Conservation (phyloP, 2,113 vertebrate genomes). For the Myotis brandtii region DNA sequence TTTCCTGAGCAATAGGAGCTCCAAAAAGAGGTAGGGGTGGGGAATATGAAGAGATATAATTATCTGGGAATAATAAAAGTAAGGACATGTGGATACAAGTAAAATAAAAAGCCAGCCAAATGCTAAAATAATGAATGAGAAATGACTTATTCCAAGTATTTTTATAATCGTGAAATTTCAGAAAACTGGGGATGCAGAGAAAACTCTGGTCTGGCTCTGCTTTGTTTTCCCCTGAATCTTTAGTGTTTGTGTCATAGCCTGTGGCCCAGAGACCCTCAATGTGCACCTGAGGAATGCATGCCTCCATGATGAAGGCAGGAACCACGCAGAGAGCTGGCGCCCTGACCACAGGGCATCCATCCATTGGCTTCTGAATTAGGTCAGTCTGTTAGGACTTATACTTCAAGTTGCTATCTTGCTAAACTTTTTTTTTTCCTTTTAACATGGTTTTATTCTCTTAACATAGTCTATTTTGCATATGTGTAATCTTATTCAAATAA, state of each 20-base stretch:
- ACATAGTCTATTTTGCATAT: not conserved
- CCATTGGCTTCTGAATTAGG: not conserved
- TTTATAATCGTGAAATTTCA: not conserved
- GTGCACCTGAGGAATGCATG: not conserved
- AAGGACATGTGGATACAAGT: not conserved
- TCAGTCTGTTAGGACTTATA: not conserved
- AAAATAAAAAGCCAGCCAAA: not conserved
- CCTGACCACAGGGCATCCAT: too few relatives aligned
- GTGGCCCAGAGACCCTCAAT: not conserved
- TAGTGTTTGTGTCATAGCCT: not conserved
- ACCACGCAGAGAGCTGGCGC: not conserved
- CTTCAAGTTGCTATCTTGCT: not conserved
- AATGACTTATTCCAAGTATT: not conserved
- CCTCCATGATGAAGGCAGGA: fast-evolving
- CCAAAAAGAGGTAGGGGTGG: not conserved
- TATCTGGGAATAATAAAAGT: not conserved
- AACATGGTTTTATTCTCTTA: not conserved
- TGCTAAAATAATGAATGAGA: not conserved
- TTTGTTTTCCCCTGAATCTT: not conserved
- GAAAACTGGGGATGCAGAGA: not conserved
- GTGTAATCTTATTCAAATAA: slow-evolving; percentile 41
- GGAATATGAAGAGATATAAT: not conserved
- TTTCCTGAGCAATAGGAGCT: not conserved
- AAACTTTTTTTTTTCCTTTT: not conserved
- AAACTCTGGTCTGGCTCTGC: not conserved